Evolutionary conservation across 2,888 invertebrate species (phyloP), one percentile per base, ranked within the genome.

Genomic region (Julus scandinavius): DNA sequence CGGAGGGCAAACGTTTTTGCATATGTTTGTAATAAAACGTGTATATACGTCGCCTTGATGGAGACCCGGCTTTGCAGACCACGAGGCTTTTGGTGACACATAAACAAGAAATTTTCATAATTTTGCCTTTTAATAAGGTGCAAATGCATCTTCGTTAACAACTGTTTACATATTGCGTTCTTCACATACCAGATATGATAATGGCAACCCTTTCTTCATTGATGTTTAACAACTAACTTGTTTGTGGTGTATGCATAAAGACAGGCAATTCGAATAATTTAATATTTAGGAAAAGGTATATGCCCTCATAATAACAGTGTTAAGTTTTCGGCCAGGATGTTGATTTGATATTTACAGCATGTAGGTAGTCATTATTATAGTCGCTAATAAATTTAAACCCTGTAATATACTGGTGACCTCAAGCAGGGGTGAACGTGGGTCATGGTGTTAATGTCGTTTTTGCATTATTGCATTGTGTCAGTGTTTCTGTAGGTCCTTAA

Each of bases 241-340:
- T 72, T 17, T 72, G 5, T 72, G 29, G 9, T 7, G 29, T 29
- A n/a, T 63, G 63, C 63, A 63, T 63, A 17, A 63, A n/a, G 63
- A 63, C 17, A n/a, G n/a, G 63, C 20, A 5, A 29, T 20, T 15
- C 29, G 72, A 63, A 29, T 72, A 9, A 72, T 29, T 72, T 29
- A 6, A 29, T 29, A 72, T 72, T 72, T n/a, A 17, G 20, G 72
- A 29, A 72, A 72, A 72, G 72, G 72, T 72, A 5, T 29, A 72
- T 72, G 72, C 5, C 72, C 72, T 72, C 72, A 9, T 9, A 63
- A 63, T 5, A 2, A 49, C 49, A 1, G 29, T 6, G 72, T 29
- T 72, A 72, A 72, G 17, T 29, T 72, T 63, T 72, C 17, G 72
- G 72, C 9, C 72, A 72, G 72, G 29, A 72, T 72, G 29, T 72